Conservation (phyloP, 2,888 invertebrate species). For the Caenorhabditis sp. region DNA sequence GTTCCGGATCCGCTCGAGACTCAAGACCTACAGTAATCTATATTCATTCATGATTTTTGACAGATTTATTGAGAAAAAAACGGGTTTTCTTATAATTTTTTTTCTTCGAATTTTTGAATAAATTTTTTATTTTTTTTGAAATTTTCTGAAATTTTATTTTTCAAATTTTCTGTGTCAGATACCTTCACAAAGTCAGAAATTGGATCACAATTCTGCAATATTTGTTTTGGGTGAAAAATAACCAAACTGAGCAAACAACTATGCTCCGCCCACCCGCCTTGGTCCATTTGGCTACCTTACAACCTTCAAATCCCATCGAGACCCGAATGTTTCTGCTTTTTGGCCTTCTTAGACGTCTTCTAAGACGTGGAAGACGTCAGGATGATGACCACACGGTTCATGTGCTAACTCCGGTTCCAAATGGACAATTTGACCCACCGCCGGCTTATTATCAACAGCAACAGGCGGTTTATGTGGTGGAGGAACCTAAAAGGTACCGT, state of each 20-base stretch:
- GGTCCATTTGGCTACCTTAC: too few species aligned
- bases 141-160: too few species aligned
- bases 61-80: too few species aligned
- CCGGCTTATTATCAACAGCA: conserved; percentile 29
- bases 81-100: too few species aligned
- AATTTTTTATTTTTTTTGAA: conserved; percentile 8
- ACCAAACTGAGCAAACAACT: conserved; percentile 35
- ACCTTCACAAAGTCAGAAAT: conserved; percentile 39
- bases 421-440: conserved; percentile 9
- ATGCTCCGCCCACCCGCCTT: conserved; percentile 2
- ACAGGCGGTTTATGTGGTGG: background rate
- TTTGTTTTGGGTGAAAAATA: conserved; percentile 28
- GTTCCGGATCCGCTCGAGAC: conserved; percentile 7
- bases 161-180: conserved; percentile 1
- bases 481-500: background rate
- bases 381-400: too few species aligned
- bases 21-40: conserved; percentile 45
- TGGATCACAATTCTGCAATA: conserved; percentile 22
- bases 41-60: conserved; percentile 50
- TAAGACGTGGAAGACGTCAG: conserved; percentile 28
- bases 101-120: conserved; percentile 9
- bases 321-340: conserved; percentile 8
- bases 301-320: too few species aligned
- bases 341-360: conserved; percentile 29
- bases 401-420: too few species aligned